These are phyloP conservation scores for Coptotermes formosanus DNA, from an alignment of 1,140 invertebrate genomes.

Conservation along the genomic window DNA sequence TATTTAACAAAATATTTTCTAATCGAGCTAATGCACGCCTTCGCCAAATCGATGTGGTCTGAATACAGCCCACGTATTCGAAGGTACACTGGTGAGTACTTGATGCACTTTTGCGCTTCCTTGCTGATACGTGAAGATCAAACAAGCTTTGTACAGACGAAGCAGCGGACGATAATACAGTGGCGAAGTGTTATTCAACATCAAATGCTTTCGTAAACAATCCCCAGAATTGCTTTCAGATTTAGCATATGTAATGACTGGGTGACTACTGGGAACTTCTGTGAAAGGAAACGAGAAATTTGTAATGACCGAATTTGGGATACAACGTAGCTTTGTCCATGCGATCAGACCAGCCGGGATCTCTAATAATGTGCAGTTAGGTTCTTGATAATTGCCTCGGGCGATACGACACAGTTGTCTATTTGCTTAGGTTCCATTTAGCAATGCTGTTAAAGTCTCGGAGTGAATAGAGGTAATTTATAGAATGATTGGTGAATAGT, in stretches of 20 bases:
- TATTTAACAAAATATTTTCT: too few species aligned
- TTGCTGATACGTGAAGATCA: neutral
- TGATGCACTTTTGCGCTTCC: neutral
- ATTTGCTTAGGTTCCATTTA: too few species aligned
- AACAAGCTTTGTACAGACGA: neutral
- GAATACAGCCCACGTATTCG: neutral
- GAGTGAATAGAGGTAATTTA: too few species aligned
- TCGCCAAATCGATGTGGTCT: too few species aligned
- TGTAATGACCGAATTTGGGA: neutral
- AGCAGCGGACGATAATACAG: neutral
- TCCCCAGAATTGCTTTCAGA: neutral
- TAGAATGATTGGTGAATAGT: too few species aligned
- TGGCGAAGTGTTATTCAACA: neutral
- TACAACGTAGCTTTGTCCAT: too few species aligned
- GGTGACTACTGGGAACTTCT: neutral
- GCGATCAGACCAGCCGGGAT: too few species aligned
- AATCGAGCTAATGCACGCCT: neutral
- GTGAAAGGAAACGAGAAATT: neutral
- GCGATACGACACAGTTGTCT: too few species aligned
- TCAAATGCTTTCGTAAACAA: neutral
- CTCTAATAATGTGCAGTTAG: too few species aligned
- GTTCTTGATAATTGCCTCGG: too few species aligned
- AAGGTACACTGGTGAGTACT: neutral
- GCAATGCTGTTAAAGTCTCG: too few species aligned
- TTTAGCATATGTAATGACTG: neutral